phyloP scores from a whole-genome alignment of 1,140 invertebrate genomes.

The Samia ricini region DNA sequence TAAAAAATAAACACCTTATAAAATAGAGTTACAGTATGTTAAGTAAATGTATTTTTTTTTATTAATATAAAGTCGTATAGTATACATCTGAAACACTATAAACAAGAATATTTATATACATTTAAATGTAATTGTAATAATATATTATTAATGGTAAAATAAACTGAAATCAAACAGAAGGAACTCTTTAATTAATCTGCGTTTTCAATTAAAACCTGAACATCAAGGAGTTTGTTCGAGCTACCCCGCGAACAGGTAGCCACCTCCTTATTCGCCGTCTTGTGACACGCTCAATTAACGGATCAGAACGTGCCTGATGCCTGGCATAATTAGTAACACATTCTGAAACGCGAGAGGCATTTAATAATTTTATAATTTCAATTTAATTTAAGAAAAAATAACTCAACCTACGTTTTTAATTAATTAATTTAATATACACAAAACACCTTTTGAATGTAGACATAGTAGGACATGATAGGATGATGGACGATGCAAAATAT shows the following conservation, averaged over 20 bases:
- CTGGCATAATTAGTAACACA: constrained; percentile 44
- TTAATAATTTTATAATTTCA: not conserved
- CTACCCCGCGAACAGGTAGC: constrained; percentile 27
- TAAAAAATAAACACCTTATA: too few species aligned
- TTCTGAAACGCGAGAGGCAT: constrained; percentile 14
- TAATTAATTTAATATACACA: too few species aligned
- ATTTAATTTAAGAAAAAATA: not conserved
- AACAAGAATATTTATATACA: too few species aligned
- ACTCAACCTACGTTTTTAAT: not conserved
- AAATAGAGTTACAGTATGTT: too few species aligned
- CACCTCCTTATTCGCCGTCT: constrained; percentile 13
- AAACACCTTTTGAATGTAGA: too few species aligned
- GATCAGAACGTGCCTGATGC: constrained; percentile 20
- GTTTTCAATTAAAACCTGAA: constrained; percentile 20
- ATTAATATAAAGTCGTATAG: too few species aligned
- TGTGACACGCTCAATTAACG: constrained; percentile 43
- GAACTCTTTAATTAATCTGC: not conserved
- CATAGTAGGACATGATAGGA: too few species aligned
- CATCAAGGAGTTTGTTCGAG: constrained; percentile 34
- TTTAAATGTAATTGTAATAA: not conserved
- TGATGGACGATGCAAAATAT: too few species aligned
- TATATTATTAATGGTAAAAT: not conserved
- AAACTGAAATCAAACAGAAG: not conserved
- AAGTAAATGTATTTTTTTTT: too few species aligned
- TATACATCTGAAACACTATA: too few species aligned